These are phyloP conservation scores for Centropristis striata DNA, from an alignment of 2,113 vertebrate species.

Conservation along the genomic window DNA sequence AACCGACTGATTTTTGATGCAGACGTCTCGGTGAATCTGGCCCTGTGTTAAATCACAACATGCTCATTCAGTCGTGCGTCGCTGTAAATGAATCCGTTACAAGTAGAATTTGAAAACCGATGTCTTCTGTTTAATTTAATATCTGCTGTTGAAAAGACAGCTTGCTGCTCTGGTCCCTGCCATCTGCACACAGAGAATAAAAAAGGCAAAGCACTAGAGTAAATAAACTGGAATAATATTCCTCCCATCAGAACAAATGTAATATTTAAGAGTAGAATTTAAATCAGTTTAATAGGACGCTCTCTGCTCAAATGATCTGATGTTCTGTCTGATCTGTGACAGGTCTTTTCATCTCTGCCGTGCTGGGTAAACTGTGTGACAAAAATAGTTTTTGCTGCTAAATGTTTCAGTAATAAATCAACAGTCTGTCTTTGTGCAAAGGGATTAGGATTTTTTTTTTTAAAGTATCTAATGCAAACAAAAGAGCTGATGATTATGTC, in stretches of 20 bases:
- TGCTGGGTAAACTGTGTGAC: background rate
- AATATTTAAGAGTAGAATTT: constrained; percentile 17
- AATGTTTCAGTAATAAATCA: constrained; percentile 4
- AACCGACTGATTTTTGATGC: background rate
- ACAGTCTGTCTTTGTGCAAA: background rate
- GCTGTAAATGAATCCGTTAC: background rate
- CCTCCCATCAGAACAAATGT: constrained; percentile 5
- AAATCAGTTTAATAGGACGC: background rate
- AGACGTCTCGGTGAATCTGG: constrained; percentile 1
- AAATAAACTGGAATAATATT: background rate
- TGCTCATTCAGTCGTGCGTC: background rate
- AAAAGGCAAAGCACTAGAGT: background rate
- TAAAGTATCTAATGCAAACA: background rate
- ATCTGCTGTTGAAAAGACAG: background rate
- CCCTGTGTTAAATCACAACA: background rate
- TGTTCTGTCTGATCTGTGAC: constrained; percentile 6
- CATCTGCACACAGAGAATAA: background rate
- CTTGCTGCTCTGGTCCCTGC: background rate
- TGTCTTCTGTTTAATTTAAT: constrained; percentile 18
- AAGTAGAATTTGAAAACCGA: background rate
- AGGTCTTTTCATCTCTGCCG: background rate
- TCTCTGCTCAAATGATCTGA: background rate
- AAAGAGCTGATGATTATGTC: background rate
- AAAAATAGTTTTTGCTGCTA: constrained; percentile 1
- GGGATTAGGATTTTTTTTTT: background rate